Conservation (phyloP, 2,113 vertebrate species). For the crab-eating macaque (Macaca fascicularis) region DNA sequence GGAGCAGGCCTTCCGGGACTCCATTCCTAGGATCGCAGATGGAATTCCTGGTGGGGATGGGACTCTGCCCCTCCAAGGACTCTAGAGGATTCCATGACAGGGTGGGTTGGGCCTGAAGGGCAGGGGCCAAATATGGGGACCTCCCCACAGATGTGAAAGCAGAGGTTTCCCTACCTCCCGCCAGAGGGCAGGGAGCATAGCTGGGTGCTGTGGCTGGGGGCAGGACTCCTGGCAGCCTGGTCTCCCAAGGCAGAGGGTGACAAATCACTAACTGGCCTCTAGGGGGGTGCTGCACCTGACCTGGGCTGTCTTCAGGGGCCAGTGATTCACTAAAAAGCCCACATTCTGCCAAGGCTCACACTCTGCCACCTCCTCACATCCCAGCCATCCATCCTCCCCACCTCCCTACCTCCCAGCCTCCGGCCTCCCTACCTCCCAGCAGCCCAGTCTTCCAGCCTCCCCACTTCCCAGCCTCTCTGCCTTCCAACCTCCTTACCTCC, state of each 20-base stretch:
- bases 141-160: neutral
- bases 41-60: neutral
- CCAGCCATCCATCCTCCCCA: neutral
- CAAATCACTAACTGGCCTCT: neutral
- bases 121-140: neutral
- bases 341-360: neutral
- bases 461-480: too few species aligned
- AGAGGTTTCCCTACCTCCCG: neutral
- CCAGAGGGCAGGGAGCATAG: too few species aligned
- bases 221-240: neutral
- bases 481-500: neutral
- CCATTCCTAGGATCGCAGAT: neutral
- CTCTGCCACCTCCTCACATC: neutral
- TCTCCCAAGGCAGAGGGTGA: neutral
- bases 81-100: neutral
- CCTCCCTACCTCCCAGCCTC: neutral
- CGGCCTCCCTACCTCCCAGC: rapidly evolving
- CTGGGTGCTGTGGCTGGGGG: neutral
- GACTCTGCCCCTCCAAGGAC: neutral
- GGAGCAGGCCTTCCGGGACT: neutral
- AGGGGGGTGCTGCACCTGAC: neutral
- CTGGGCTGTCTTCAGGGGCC: neutral
- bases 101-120: neutral
- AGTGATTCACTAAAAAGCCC: neutral
- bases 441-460: neutral